phyloP scores from a whole-genome alignment of 1,140 invertebrate species.

The Palaemon carinicauda region DNA sequence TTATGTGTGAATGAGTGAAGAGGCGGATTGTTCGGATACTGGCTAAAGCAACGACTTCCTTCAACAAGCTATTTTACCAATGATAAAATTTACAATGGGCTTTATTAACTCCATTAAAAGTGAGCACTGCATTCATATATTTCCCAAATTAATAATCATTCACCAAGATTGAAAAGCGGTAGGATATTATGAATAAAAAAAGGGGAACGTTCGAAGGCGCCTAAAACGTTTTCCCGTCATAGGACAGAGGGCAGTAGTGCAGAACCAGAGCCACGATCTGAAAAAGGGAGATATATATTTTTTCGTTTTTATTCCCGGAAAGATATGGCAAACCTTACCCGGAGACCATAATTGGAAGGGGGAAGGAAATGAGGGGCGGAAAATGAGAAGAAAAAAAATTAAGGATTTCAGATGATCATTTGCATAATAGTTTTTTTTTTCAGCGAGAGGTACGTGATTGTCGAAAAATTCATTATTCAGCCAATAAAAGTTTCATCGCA shows the following conservation, averaged over 20 bases:
- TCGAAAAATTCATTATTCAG: too few relatives aligned
- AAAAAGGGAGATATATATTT: constrained; percentile 6
- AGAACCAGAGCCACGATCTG: constrained; percentile 17
- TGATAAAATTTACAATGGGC: neutral
- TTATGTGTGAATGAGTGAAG: constrained; percentile 53
- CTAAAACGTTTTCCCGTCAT: constrained; percentile 40
- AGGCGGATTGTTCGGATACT: constrained; percentile 14
- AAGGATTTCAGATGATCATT: too few relatives aligned
- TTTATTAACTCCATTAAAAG: neutral
- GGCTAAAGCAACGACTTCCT: neutral
- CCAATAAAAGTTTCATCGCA: too few relatives aligned
- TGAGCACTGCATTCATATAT: neutral
- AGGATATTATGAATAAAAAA: neutral
- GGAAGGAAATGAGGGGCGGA: too few relatives aligned
- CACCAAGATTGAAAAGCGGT: neutral
- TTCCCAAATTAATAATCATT: neutral
- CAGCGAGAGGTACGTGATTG: too few relatives aligned
- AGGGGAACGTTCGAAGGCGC: neutral
- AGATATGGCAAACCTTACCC: neutral
- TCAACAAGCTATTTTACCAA: too few relatives aligned
- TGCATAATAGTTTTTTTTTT: too few relatives aligned
- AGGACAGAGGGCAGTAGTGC: constrained; percentile 29
- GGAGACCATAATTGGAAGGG: too few relatives aligned
- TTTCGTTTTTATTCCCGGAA: neutral
- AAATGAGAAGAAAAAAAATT: too few relatives aligned